These are phyloP conservation scores for Sandelia bainsii DNA, from an alignment of 2,797 vertebrate species.

Conservation along the genomic window DNA sequence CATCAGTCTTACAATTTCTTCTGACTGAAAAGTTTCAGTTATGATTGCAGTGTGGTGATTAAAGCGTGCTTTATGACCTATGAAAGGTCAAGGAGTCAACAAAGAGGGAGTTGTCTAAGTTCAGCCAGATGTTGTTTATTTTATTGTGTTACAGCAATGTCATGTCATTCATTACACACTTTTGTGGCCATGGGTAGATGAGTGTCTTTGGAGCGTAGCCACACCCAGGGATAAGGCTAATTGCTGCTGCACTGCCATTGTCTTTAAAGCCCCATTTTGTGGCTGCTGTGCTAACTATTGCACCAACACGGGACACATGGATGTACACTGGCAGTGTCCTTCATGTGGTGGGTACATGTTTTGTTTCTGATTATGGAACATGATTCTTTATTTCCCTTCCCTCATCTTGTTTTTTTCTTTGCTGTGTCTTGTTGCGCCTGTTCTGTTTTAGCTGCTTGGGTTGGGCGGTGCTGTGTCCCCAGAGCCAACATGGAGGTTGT, in stretches of 20 bases:
- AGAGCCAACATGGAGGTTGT: slow-evolving; percentile 44
- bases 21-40: background rate
- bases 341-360: slow-evolving; percentile 77
- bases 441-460: slow-evolving; percentile 56
- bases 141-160: slow-evolving; percentile 68
- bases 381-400: slow-evolving; percentile 71
- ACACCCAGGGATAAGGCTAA: slow-evolving; percentile 75
- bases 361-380: slow-evolving; percentile 81
- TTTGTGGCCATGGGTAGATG: slow-evolving; percentile 65
- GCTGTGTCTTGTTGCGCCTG: slow-evolving; percentile 54
- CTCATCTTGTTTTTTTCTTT: slow-evolving; percentile 58
- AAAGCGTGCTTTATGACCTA: slow-evolving; percentile 14
- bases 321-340: slow-evolving; percentile 63
- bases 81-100: slow-evolving; percentile 57
- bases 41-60: slow-evolving; percentile 10
- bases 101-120: slow-evolving; percentile 52
- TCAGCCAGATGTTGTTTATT: slow-evolving; percentile 74
- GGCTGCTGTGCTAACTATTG: slow-evolving; percentile 72
- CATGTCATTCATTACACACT: slow-evolving; percentile 75
- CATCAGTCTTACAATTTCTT: background rate
- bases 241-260: slow-evolving; percentile 74
- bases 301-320: slow-evolving; percentile 73
- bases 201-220: slow-evolving; percentile 61
- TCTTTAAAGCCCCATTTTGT: slow-evolving; percentile 77
- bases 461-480: slow-evolving; percentile 60